Evolutionary conservation across 2,888 invertebrate species (phyloP).

Genomic region (Andrena fulva): DNA sequence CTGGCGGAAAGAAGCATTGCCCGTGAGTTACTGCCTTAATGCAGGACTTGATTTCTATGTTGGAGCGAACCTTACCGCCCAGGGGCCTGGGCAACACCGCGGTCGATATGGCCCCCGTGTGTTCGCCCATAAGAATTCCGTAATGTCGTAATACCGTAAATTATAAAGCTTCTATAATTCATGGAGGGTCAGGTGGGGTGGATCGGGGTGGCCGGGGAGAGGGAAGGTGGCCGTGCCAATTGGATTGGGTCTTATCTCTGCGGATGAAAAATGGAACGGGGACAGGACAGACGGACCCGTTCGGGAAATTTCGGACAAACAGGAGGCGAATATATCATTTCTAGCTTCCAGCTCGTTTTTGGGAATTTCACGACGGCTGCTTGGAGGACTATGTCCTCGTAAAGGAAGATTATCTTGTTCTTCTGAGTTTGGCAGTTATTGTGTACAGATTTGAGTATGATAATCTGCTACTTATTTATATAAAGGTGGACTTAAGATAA

Average conservation of each 20-base stretch:
- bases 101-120: constrained; percentile 28
- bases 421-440: too few species aligned
- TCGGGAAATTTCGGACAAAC: constrained; percentile 47
- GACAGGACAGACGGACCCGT: constrained; percentile 21
- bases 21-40: constrained; percentile 52
- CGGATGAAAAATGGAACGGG: constrained; percentile 45
- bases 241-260: constrained; percentile 58
- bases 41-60: constrained; percentile 44
- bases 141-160: constrained; percentile 55
- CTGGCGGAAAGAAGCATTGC: constrained; percentile 39
- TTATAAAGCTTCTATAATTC: constrained; percentile 54
- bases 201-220: too few species aligned
- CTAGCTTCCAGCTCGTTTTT: background rate
- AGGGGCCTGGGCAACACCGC: constrained; percentile 25
- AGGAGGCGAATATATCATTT: constrained; percentile 22
- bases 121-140: constrained; percentile 57
- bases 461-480: too few species aligned
- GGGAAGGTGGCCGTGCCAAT: constrained; percentile 42
- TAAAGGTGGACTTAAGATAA: too few species aligned
- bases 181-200: background rate
- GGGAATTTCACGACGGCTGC: background rate
- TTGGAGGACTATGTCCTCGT: background rate
- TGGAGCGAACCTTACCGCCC: constrained; percentile 13
- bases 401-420: too few species aligned
- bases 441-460: too few species aligned